These are phyloP conservation scores for Mungos mungo DNA, from an alignment of 2,113 vertebrate species.

Conservation along the genomic window DNA sequence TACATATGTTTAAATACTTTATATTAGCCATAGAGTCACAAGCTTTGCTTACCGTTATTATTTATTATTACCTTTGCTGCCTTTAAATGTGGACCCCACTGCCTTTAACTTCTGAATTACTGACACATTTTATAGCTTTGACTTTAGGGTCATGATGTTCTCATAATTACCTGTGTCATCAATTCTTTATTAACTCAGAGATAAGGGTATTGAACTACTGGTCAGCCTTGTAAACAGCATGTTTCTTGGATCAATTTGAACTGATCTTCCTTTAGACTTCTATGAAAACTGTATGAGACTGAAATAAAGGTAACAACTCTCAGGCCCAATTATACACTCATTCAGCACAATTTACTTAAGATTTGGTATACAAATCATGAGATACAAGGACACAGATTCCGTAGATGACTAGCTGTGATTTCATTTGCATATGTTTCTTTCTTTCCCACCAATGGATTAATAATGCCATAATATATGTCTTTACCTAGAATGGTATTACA, in stretches of 20 bases:
- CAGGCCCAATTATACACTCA: neutral
- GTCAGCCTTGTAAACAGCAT: neutral
- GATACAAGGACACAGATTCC: neutral
- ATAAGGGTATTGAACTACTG: neutral
- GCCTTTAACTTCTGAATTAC: neutral
- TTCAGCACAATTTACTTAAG: neutral
- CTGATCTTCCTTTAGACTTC: neutral
- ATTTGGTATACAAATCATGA: neutral
- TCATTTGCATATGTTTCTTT: neutral
- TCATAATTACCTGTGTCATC: neutral
- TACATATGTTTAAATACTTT: neutral
- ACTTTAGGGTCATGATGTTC: neutral
- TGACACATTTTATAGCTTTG: neutral
- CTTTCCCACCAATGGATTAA: neutral
- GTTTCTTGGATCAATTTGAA: neutral
- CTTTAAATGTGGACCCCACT: neutral
- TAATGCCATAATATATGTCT: neutral
- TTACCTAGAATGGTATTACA: neutral
- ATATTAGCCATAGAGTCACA: neutral
- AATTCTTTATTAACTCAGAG: conserved; percentile 32
- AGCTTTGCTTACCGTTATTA: neutral
- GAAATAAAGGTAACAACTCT: conserved; percentile 6
- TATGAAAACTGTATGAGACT: neutral
- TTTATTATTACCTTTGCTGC: neutral
- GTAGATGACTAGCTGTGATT: neutral